Evolutionary conservation across 2,888 invertebrate species (phyloP).

Genomic region (Synergus japonicus): DNA sequence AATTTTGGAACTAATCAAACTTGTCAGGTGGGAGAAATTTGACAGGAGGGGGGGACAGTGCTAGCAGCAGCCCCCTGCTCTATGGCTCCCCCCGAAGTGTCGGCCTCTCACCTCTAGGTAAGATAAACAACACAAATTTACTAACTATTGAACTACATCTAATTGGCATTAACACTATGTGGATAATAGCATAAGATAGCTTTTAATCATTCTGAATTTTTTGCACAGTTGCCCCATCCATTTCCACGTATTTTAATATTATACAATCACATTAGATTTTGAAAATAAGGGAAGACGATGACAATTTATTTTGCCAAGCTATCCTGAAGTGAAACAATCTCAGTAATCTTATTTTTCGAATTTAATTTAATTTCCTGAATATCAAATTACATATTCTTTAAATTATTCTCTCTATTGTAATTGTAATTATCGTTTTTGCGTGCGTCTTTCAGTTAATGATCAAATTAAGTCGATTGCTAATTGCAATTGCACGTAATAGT

Average conservation of each 20-base stretch:
- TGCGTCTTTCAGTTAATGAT: neutral
- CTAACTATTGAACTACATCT: slow-evolving; percentile 26
- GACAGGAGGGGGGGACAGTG: slow-evolving; percentile 78
- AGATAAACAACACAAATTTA: slow-evolving; percentile 56
- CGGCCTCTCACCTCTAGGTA: slow-evolving; percentile 80
- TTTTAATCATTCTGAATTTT: neutral
- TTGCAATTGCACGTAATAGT: neutral
- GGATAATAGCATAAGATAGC: slow-evolving; percentile 40
- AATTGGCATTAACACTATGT: slow-evolving; percentile 47
- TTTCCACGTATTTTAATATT: neutral
- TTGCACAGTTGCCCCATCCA: neutral
- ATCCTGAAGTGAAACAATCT: neutral
- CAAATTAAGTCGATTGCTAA: neutral
- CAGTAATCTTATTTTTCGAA: neutral
- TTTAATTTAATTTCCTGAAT: neutral
- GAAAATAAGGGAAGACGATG: neutral
- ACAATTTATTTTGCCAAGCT: neutral
- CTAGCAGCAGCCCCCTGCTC: slow-evolving; percentile 79
- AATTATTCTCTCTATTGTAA: neutral
- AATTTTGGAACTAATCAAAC: slow-evolving; percentile 65
- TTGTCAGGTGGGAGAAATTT: slow-evolving; percentile 75
- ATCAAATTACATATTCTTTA: neutral
- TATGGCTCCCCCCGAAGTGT: slow-evolving; percentile 80
- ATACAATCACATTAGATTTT: neutral
- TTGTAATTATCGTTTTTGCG: neutral